phyloP scores from a whole-genome alignment of 2,113 vertebrate species.

The Pungitius pungitius region DNA sequence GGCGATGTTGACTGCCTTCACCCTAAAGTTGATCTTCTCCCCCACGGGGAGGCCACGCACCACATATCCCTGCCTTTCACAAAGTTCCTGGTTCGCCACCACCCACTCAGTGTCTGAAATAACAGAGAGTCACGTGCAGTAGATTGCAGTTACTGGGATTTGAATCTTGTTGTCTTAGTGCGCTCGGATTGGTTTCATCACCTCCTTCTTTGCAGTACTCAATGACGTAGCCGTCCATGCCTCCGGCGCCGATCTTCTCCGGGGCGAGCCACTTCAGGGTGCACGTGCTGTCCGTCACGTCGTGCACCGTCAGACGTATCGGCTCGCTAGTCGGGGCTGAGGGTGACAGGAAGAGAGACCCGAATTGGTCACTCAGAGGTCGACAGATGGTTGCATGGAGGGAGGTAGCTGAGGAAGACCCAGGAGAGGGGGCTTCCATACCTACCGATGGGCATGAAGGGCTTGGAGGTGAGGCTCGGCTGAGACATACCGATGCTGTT shows the following conservation, averaged over 20 bases:
- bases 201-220: slow-evolving; percentile 91
- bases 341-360: slow-evolving; percentile 30
- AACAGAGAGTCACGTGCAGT: slow-evolving; percentile 10
- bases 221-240: slow-evolving; percentile 89
- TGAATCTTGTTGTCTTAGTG: not conserved
- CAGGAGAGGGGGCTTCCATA: not conserved
- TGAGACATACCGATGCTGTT: slow-evolving; percentile 88
- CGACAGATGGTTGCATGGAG: not conserved
- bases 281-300: slow-evolving; percentile 87
- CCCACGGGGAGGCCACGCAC: slow-evolving; percentile 87
- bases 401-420: slow-evolving; percentile 9
- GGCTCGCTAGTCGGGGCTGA: slow-evolving; percentile 90
- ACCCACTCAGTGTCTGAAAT: slow-evolving; percentile 86
- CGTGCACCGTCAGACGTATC: slow-evolving; percentile 82
- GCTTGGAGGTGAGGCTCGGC: slow-evolving; percentile 84
- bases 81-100: slow-evolving; percentile 80
- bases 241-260: slow-evolving; percentile 86
- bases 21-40: slow-evolving; percentile 87
- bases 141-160: slow-evolving; percentile 22
- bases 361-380: not conserved
- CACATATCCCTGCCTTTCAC: slow-evolving; percentile 83
- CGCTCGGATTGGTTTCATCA: slow-evolving; percentile 44
- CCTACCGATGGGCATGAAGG: slow-evolving; percentile 84
- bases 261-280: slow-evolving; percentile 90
- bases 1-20: slow-evolving; percentile 86